These are phyloP conservation scores for Nemotelus pantherinus DNA, from an alignment of 2,888 invertebrate genomes.

Conservation along the genomic window DNA sequence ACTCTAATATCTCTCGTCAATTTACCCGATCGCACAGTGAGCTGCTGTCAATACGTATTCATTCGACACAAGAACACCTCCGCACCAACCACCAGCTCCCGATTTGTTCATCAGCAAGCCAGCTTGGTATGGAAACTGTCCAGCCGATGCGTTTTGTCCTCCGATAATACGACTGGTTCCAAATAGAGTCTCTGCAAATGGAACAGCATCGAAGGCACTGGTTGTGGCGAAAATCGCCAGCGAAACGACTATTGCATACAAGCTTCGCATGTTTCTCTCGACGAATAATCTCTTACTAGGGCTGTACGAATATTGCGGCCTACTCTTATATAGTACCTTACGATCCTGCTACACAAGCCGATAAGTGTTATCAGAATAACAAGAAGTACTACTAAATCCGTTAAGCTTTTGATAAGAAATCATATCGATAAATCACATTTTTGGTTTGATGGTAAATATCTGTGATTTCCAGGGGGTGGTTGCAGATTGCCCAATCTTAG, in stretches of 20 bases:
- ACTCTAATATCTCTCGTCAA: not conserved
- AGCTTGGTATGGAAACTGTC: constrained; percentile 59
- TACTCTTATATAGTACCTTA: constrained; percentile 21
- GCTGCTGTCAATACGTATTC: constrained; percentile 39
- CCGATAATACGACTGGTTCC: constrained; percentile 57
- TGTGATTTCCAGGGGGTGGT: no score
- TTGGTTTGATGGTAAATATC: no score
- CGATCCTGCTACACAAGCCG: not conserved
- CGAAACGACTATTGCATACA: constrained; percentile 3
- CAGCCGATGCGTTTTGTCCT: constrained; percentile 59
- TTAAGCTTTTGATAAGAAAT: no score
- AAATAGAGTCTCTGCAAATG: not conserved
- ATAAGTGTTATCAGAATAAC: not conserved
- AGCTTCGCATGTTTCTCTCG: constrained; percentile 4
- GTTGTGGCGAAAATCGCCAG: constrained; percentile 13
- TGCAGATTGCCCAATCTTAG: no score
- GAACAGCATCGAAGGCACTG: constrained; percentile 19
- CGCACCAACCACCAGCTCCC: constrained; percentile 26
- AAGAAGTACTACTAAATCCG: not conserved
- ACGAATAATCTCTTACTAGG: no score
- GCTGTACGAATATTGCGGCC: no score
- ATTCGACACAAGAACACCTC: constrained; percentile 37
- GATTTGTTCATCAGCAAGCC: constrained; percentile 28
- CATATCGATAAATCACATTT: no score
- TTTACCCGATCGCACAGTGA: constrained; percentile 31